A percentile compares a stretch with the other conserved stretches of the same genome.
Conservation (phyloP, 1,140 invertebrate species). For the Euwallacea fornicatus region DNA sequence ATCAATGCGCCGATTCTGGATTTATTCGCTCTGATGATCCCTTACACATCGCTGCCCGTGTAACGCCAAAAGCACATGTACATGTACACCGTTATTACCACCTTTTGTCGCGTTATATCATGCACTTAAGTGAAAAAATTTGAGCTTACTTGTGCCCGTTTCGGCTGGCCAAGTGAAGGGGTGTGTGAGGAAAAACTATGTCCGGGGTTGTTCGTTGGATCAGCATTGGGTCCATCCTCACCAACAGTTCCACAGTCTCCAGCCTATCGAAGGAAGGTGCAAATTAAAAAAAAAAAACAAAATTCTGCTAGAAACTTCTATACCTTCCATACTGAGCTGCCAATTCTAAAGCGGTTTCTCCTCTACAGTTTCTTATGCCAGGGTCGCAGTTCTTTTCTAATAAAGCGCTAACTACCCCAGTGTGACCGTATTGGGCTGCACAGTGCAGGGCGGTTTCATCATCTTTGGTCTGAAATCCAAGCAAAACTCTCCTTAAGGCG, state of each 20-base stretch:
- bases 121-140: too few relatives aligned
- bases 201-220: conserved; percentile 65
- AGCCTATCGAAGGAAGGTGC: conserved; percentile 60
- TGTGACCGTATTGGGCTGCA: conserved; percentile 93
- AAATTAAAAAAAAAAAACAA: conserved; percentile 13
- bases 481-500: too few relatives aligned
- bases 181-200: conserved; percentile 77
- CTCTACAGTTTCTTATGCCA: conserved; percentile 81
- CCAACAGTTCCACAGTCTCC: conserved; percentile 84
- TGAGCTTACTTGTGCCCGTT: conserved; percentile 83
- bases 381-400: conserved; percentile 88
- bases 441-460: conserved; percentile 93
- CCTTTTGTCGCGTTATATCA: too few relatives aligned
- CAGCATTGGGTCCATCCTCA: conserved; percentile 77
- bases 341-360: conserved; percentile 91
- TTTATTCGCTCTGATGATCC: conserved; percentile 35
- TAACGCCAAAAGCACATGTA: too few relatives aligned
- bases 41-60: conserved; percentile 30
- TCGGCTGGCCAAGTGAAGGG: conserved; percentile 89
- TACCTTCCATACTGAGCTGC: conserved; percentile 90
- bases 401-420: conserved; percentile 82
- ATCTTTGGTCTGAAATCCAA: conserved; percentile 77
- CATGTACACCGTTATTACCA: too few relatives aligned
- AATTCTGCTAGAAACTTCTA: background rate
- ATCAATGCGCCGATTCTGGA: conserved; percentile 46